These are phyloP conservation scores for Myrmecophaga tridactyla DNA, from an alignment of 2,113 vertebrate species.

Conservation along the genomic window DNA sequence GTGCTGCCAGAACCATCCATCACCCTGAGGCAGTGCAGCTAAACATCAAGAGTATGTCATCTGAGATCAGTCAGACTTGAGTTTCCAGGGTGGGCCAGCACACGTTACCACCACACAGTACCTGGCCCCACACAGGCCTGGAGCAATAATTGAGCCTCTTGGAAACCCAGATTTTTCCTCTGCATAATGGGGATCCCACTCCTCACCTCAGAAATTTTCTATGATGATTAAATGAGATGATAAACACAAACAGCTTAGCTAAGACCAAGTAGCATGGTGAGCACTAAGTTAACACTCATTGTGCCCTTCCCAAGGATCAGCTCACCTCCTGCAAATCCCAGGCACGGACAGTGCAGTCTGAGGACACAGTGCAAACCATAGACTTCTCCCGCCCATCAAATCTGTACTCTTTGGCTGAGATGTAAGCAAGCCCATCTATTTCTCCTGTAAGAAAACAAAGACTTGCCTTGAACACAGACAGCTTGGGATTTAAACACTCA, in stretches of 20 bases:
- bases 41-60: not conserved
- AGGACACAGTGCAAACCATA: conserved; percentile 83
- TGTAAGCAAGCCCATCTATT: conserved; percentile 80
- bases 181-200: not conserved
- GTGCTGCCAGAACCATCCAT: not conserved
- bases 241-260: not conserved
- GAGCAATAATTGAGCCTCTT: not conserved
- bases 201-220: not conserved
- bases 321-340: conserved; percentile 85
- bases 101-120: not conserved
- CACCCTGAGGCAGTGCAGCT: not conserved
- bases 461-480: not conserved
- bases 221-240: not conserved
- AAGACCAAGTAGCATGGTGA: not conserved
- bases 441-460: conserved; percentile 79
- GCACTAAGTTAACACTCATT: too few relatives aligned
- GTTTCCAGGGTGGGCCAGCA: not conserved
- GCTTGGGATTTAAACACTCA: not conserved
- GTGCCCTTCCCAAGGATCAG: too few relatives aligned
- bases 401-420: conserved; percentile 66
- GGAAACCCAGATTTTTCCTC: not conserved
- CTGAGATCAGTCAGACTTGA: not conserved
- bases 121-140: too few relatives aligned
- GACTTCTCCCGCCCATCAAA: conserved; percentile 74
- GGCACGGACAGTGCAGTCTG: conserved; percentile 84